phyloP scores from a whole-genome alignment of 1,140 invertebrate species.

The Drosophila mojavensis region DNA sequence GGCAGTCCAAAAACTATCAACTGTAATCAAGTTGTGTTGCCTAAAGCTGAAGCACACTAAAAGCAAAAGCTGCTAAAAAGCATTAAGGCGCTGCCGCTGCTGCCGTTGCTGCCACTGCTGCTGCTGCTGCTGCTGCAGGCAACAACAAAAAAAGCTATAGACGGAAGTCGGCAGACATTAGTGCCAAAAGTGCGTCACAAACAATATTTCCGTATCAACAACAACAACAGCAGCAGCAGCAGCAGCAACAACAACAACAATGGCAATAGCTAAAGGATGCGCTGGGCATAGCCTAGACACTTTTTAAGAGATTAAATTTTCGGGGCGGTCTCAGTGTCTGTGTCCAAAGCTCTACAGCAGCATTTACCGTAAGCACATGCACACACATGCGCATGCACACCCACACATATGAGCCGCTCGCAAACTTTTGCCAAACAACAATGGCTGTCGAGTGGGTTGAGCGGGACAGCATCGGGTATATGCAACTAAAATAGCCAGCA shows the following conservation, averaged over 20 bases:
- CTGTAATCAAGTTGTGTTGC: slow-evolving; percentile 76
- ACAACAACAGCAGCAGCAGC: slow-evolving; percentile 38
- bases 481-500: slow-evolving; percentile 82
- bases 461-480: slow-evolving; percentile 3
- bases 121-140: slow-evolving; percentile 19
- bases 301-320: slow-evolving; percentile 83
- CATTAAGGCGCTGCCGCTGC: slow-evolving; percentile 64
- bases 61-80: slow-evolving; percentile 75
- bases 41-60: slow-evolving; percentile 49
- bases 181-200: slow-evolving; percentile 80
- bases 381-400: slow-evolving; percentile 30
- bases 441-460: slow-evolving; percentile 31
- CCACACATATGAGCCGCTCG: slow-evolving; percentile 49
- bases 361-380: slow-evolving; percentile 61
- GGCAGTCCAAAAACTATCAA: slow-evolving; percentile 68
- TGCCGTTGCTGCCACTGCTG: no score
- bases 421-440: slow-evolving; percentile 71
- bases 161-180: slow-evolving; percentile 80
- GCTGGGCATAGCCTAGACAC: slow-evolving; percentile 73
- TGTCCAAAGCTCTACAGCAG: slow-evolving; percentile 62
- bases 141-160: slow-evolving; percentile 49
- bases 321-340: slow-evolving; percentile 40
- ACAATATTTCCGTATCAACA: slow-evolving; percentile 76
- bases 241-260: slow-evolving; percentile 38
- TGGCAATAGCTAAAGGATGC: slow-evolving; percentile 52